A percentile compares a stretch with the other conserved stretches of the same genome.
phyloP scores from a whole-genome alignment of 2,113 vertebrate species.

The Alces alces region DNA sequence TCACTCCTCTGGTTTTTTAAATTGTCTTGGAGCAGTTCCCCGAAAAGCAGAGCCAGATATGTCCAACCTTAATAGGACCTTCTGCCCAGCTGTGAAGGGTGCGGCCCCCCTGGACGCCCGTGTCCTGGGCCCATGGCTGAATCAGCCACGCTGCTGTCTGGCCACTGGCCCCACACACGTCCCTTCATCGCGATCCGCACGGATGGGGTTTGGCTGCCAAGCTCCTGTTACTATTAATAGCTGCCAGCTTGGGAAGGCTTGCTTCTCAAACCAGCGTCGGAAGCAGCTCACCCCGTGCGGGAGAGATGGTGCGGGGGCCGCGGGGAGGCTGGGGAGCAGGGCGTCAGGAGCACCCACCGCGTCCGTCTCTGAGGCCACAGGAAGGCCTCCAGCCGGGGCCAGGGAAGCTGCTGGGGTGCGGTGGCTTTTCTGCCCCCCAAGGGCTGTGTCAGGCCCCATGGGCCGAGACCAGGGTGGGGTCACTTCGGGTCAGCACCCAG shows the following conservation, averaged over 20 bases:
- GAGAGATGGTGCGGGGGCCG: background rate
- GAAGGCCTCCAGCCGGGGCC: background rate
- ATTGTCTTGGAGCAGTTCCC: background rate
- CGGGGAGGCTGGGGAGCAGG: background rate
- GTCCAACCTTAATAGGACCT: background rate
- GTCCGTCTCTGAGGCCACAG: background rate
- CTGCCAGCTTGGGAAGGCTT: background rate
- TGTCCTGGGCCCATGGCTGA: fast-evolving
- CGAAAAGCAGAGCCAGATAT: too few relatives aligned
- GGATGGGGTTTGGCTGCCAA: background rate
- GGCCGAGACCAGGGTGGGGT: background rate
- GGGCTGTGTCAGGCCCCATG: background rate
- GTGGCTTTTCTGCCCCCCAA: background rate
- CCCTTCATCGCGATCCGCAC: background rate
- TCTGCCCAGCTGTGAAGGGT: background rate
- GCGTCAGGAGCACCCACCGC: background rate
- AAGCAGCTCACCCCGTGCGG: background rate
- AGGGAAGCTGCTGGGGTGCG: background rate
- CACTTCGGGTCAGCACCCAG: background rate
- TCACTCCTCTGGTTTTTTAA: background rate
- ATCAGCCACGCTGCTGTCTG: background rate
- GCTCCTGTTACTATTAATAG: conserved; percentile 36
- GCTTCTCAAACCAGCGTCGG: background rate
- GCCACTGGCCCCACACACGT: background rate
- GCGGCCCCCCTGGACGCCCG: fast-evolving